A percentile compares a stretch with the other conserved stretches of the same genome.
These are phyloP conservation scores for Thaumatotibia leucotreta DNA, from an alignment of 1,140 invertebrate genomes.

Conservation along the genomic window DNA sequence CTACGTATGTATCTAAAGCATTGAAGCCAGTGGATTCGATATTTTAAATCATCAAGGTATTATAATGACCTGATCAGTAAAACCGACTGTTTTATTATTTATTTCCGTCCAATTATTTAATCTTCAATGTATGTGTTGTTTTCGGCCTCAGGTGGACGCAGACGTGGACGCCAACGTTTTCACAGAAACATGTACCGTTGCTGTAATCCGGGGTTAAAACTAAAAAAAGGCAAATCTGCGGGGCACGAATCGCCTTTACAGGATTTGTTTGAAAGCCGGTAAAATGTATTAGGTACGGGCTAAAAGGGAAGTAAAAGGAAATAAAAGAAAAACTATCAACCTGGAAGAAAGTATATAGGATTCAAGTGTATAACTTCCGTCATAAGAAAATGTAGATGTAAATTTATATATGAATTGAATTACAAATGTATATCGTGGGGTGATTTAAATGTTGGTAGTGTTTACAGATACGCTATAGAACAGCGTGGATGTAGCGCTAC, in stretches of 20 bases:
- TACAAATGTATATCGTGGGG: no score
- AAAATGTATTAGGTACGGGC: background rate
- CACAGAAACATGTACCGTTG: background rate
- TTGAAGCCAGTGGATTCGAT: no score
- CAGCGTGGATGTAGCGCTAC: no score
- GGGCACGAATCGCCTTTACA: background rate
- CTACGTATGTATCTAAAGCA: no score
- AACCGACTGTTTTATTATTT: background rate
- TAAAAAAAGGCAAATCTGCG: background rate
- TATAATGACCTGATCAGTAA: background rate
- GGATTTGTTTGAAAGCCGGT: background rate
- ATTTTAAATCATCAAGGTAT: no score
- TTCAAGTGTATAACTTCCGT: no score
- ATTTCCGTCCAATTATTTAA: background rate
- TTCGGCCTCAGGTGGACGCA: background rate
- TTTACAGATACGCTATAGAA: no score
- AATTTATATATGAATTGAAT: no score
- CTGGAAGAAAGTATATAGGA: background rate
- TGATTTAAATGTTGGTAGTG: no score
- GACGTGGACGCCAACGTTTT: no score
- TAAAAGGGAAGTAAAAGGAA: background rate
- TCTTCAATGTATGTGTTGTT: background rate
- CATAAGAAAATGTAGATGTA: no score
- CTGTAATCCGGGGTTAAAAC: constrained; percentile 6
- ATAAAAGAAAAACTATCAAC: background rate